These are phyloP conservation scores for Stenchaetothrips biformis DNA, from an alignment of 2,888 invertebrate genomes.

Conservation along the genomic window DNA sequence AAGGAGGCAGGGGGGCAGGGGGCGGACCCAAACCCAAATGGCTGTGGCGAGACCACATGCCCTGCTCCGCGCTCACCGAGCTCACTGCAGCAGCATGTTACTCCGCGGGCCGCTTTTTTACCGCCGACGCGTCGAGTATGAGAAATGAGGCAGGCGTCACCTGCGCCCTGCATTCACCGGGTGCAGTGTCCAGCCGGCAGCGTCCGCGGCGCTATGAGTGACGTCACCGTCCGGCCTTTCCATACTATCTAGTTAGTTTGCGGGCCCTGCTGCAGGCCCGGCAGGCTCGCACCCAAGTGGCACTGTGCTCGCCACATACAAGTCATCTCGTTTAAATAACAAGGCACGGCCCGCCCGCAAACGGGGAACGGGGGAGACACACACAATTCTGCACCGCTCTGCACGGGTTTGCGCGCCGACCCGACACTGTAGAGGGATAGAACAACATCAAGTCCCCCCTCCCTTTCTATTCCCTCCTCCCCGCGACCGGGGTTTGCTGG, in stretches of 20 bases:
- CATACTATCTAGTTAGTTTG: conserved; percentile 1
- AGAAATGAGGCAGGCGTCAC: background rate
- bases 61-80: background rate
- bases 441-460: no score
- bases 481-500: no score
- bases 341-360: background rate
- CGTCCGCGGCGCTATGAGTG: background rate
- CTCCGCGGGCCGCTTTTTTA: no score
- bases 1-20: background rate
- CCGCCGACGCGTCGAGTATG: no score
- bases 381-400: no score
- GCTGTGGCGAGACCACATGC: background rate
- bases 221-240: background rate
- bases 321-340: no score
- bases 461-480: no score
- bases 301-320: background rate
- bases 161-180: background rate
- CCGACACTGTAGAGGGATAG: no score
- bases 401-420: no score
- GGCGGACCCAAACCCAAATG: background rate
- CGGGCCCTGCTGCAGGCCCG: no score
- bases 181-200: background rate
- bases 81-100: no score
- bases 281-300: background rate
- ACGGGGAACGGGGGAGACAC: no score